Conservation (phyloP, 2,888 invertebrate species). For the Apodemia mormo region DNA sequence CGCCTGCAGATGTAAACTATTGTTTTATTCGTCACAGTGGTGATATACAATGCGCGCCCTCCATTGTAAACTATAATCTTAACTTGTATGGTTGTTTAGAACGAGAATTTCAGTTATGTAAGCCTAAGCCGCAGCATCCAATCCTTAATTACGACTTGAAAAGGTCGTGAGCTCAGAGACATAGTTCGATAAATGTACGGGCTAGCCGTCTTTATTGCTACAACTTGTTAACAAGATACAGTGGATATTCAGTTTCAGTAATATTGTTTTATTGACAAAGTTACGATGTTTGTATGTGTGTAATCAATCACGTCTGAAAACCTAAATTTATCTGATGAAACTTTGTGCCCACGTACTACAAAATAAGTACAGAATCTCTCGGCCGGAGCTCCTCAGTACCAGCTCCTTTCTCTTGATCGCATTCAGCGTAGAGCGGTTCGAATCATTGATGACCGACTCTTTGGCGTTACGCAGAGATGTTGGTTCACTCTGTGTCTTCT, state of each 20-base stretch:
- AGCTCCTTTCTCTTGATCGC: too few relatives aligned
- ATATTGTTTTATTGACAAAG: neutral
- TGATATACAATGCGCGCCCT: neutral
- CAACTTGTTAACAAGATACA: neutral
- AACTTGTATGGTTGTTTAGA: neutral
- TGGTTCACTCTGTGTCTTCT: too few relatives aligned
- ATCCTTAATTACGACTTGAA: constrained; percentile 17
- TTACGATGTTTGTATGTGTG: neutral
- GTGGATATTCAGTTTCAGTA: neutral
- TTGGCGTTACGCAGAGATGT: too few relatives aligned
- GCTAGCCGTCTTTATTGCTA: constrained; percentile 1
- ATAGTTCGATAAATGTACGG: neutral
- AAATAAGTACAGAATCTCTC: too few relatives aligned
- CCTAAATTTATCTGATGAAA: too few relatives aligned
- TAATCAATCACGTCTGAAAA: neutral
- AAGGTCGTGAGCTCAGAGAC: neutral
- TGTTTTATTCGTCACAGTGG: neutral
- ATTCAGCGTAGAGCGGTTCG: too few relatives aligned
- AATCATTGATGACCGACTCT: too few relatives aligned
- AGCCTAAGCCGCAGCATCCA: constrained; percentile 1
- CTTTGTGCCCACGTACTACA: too few relatives aligned
- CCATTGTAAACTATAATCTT: neutral
- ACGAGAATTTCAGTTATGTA: constrained; percentile 1
- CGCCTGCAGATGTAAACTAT: neutral
- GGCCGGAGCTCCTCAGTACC: too few relatives aligned